Conservation (phyloP, 2,888 invertebrate species). For the Atethmia centrago region DNA sequence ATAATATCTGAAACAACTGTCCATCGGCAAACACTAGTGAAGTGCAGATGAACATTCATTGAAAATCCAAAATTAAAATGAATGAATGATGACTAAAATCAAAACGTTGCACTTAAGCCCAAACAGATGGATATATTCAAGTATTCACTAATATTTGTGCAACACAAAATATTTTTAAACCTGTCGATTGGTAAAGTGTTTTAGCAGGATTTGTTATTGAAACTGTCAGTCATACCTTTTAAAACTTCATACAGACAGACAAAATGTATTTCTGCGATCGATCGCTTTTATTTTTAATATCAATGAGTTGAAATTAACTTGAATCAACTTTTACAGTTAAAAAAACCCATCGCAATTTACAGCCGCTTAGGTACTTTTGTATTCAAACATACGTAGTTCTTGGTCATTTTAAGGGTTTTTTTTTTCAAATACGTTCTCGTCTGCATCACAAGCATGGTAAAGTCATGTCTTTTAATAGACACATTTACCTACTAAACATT, state of each 20-base stretch:
- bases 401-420: neutral
- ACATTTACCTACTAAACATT: neutral
- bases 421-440: neutral
- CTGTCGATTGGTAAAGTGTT: slow-evolving; percentile 49
- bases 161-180: slow-evolving; percentile 53
- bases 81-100: slow-evolving; percentile 35
- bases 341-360: neutral
- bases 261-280: slow-evolving; percentile 5
- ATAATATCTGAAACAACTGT: neutral
- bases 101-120: slow-evolving; percentile 41
- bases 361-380: neutral
- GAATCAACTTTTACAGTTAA: neutral
- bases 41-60: slow-evolving; percentile 30
- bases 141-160: slow-evolving; percentile 42
- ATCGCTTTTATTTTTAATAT: slow-evolving; percentile 14
- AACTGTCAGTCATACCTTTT: slow-evolving; percentile 26
- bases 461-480: neutral
- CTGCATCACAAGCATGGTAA: neutral
- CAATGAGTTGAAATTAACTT: neutral
- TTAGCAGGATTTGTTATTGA: slow-evolving; percentile 66
- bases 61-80: slow-evolving; percentile 28
- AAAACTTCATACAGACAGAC: slow-evolving; percentile 20
- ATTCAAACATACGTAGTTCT: neutral
- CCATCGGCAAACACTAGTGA: neutral
- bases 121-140: slow-evolving; percentile 30